Evolutionary conservation across 2,888 invertebrate species (phyloP), one percentile per base, ranked within the genome.

Genomic region (Trilocha varians): DNA sequence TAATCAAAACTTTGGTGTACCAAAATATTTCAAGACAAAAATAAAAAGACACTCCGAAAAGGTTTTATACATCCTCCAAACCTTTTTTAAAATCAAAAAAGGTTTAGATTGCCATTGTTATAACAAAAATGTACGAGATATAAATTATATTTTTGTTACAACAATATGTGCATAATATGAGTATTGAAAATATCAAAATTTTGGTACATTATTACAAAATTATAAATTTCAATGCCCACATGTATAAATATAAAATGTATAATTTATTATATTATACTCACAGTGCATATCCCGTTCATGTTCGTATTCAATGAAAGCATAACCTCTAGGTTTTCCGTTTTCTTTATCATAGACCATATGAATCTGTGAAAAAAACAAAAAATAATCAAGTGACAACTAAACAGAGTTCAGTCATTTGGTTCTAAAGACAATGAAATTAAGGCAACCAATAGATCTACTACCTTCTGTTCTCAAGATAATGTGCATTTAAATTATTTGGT

Each of bases 201-300:
- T n/a, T n/a, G n/a, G n/a, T n/a, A n/a, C n/a, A n/a, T n/a, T n/a
- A n/a, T n/a, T n/a, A n/a, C n/a, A 25, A 25, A 3, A 9, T 25
- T 25, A 3, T 9, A 25, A 11, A 25, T 25, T 25, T 25, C 25
- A 25, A 25, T 25, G 25, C 25, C 6, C 25, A 25, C 25, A 25
- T 11, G 11, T 25, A 25, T 3, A 6, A n/a, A 25, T 25, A 25
- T 25, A 25, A 11, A 25, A 25, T 25, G 11, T 25, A 9, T 9
- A 9, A 11, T 25, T 25, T 11, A 25, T 25, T n/a, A n/a, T 13
- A 16, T n/a, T 25, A 34, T 87, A 96, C 97, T 95, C 89, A 98
- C 98, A 96, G 87, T 99, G 99, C 99, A 99, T 99, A 84, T 99
- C 99, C 49, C 98, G 87, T 82, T 99, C 99, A 79, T 98, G 97